phyloP scores from a whole-genome alignment of 2,797 vertebrate species.

The Alfaro cultratus region DNA sequence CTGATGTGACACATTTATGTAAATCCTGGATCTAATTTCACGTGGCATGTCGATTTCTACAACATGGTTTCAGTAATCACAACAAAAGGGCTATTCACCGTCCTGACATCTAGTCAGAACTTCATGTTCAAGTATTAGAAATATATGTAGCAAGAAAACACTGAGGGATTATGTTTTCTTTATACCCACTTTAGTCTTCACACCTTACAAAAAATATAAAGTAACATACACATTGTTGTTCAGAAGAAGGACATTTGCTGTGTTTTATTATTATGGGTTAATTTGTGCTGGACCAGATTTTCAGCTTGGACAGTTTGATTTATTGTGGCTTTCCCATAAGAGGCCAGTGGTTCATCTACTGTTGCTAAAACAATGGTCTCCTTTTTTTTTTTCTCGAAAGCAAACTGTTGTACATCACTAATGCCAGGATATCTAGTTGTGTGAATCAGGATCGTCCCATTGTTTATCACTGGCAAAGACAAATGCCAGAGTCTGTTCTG shows the following conservation, averaged over 20 bases:
- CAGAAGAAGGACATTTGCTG: background rate
- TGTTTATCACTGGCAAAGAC: conserved; percentile 53
- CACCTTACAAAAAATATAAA: background rate
- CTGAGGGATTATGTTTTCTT: background rate
- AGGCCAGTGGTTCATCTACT: conserved; percentile 32
- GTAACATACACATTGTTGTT: background rate
- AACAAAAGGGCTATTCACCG: too few relatives aligned
- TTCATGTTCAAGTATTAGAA: background rate
- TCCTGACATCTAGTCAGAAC: background rate
- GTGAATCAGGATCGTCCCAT: conserved; percentile 56
- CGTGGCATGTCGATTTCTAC: too few relatives aligned
- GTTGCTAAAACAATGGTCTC: conserved; percentile 51
- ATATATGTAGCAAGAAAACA: background rate
- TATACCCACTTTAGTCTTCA: background rate
- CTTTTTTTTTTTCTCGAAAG: conserved; percentile 36
- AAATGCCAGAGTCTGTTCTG: conserved; percentile 42
- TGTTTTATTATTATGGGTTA: background rate
- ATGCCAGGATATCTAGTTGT: conserved; percentile 42
- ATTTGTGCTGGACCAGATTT: background rate
- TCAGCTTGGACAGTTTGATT: conserved; percentile 22
- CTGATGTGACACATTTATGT: too few relatives aligned
- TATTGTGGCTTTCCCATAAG: conserved; percentile 18
- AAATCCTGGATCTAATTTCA: too few relatives aligned
- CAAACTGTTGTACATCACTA: conserved; percentile 52
- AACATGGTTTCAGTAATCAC: too few relatives aligned